Conservation (phyloP, 2,113 vertebrate genomes). For the Symphodus melops region DNA sequence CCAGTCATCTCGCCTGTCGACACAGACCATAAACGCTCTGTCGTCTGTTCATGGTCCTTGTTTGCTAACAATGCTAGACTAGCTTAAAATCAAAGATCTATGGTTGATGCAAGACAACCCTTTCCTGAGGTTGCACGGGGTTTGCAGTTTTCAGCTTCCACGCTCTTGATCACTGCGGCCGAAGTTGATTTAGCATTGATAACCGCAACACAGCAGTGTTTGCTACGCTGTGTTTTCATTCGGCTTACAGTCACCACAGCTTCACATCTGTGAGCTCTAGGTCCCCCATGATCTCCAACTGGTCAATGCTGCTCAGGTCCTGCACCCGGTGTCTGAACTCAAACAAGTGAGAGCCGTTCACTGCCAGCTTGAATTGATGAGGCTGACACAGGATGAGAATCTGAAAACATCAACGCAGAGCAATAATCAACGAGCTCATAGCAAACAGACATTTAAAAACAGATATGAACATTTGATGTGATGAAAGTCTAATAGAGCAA, state of each 20-base stretch:
- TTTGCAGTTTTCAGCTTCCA: slow-evolving; percentile 7
- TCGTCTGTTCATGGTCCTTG: background rate
- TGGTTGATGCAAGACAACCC: slow-evolving; percentile 4
- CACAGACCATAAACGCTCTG: background rate
- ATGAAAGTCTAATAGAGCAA: background rate
- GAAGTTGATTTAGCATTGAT: slow-evolving; percentile 48
- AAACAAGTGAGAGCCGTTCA: slow-evolving; percentile 92
- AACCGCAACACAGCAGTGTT: slow-evolving; percentile 20
- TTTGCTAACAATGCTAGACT: slow-evolving; percentile 28
- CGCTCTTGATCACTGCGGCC: slow-evolving; percentile 15
- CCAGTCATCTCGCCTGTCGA: slow-evolving; percentile 25
- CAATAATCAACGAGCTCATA: background rate
- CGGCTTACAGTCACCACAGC: slow-evolving; percentile 82
- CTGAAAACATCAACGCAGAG: slow-evolving; percentile 70
- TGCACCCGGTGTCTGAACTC: slow-evolving; percentile 93
- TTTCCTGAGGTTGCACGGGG: background rate
- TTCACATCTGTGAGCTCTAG: slow-evolving; percentile 87
- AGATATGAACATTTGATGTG: background rate
- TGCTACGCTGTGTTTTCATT: background rate
- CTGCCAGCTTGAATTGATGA: slow-evolving; percentile 90
- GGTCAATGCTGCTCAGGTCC: slow-evolving; percentile 87
- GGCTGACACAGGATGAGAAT: slow-evolving; percentile 91
- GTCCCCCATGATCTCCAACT: slow-evolving; percentile 89
- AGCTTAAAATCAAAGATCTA: slow-evolving; percentile 37
- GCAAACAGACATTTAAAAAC: background rate